Evolutionary conservation across 2,888 invertebrate genomes (phyloP), one percentile per base, ranked within the genome.

Genomic region (Catocala fraxini): DNA sequence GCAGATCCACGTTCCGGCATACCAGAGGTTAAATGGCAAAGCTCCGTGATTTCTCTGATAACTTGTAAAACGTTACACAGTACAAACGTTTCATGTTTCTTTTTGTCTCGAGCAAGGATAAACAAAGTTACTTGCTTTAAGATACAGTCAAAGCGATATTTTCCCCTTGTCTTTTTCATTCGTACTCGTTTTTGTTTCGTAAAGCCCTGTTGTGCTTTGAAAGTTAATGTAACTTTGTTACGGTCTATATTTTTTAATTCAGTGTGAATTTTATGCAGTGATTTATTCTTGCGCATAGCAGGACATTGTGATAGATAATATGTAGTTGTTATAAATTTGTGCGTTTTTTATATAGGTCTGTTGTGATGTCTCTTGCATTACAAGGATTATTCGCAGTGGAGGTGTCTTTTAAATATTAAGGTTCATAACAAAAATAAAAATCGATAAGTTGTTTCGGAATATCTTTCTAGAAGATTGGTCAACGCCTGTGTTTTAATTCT

Each of bases 21-120:
- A n/a, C n/a, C n/a, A n/a, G n/a, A n/a, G n/a, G n/a, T n/a, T n/a
- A 71, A 80, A 79, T 79, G 73, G 71, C 67, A 73, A 71, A 80
- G 77, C 73, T 72, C 64, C 66, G 73, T 72, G 77, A 81, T 75
- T 75, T 80, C 70, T 71, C 76, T 72, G 77, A 80, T 81, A 81
- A 81, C 73, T 77, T 74, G 73, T 77, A 73, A 80, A 81, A 74
- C 73, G 74, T 79, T 80, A 70, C 67, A 57, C 56, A 68, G 79
- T 70, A 70, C 63, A 59, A 69, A 69, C 60, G 70, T 74, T 65
- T 76, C 71, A 67, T 63, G 55, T 33, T 59, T 54, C 65, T 69
- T 70, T 61, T 25, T 65, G 54, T 51, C 66, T 56, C 41, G 48
- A 9, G 51, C 45, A 68, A 68, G 58, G 46, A 65, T 63, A 73